Percentiles rank a stretch among this genome's conserved stretches.
Conservation (phyloP, 2,113 vertebrate species). For the Halcyon senegalensis region DNA sequence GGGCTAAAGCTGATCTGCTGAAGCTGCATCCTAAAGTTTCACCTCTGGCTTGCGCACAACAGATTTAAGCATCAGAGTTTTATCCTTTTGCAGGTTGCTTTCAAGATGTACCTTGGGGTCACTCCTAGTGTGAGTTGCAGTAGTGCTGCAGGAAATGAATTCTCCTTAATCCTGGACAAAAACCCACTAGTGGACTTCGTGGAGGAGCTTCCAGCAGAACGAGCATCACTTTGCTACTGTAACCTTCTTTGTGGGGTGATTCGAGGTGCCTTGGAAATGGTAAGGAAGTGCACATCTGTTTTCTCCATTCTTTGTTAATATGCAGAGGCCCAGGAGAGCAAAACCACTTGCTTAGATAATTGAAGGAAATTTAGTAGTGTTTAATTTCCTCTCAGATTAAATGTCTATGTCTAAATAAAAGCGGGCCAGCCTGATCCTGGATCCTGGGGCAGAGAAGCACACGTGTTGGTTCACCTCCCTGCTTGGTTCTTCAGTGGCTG, state of each 20-base stretch:
- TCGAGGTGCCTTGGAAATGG: constrained; percentile 84
- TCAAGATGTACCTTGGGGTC: constrained; percentile 84
- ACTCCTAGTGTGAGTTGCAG: constrained; percentile 76
- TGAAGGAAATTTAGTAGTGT: background rate
- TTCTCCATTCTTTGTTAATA: background rate
- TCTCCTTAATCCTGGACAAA: constrained; percentile 82
- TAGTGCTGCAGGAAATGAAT: constrained; percentile 72
- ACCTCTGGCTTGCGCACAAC: background rate
- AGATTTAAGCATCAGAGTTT: background rate
- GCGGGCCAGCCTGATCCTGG: background rate
- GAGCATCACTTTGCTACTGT: constrained; percentile 78
- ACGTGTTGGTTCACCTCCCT: background rate
- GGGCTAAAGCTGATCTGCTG: background rate
- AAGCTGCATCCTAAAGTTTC: background rate
- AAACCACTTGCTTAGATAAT: background rate
- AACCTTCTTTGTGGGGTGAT: constrained; percentile 81
- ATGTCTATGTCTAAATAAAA: background rate
- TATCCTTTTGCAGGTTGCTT: constrained; percentile 76
- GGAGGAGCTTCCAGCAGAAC: constrained; percentile 78
- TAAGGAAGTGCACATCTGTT: background rate
- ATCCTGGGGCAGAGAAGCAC: background rate
- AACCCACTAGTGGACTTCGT: constrained; percentile 81
- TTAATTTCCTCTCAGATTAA: background rate
- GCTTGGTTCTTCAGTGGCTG: background rate
- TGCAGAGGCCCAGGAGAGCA: background rate